Evolutionary conservation across 2,113 vertebrate species (phyloP), one percentile per base, ranked within the genome.

Genomic region (Alces alces): DNA sequence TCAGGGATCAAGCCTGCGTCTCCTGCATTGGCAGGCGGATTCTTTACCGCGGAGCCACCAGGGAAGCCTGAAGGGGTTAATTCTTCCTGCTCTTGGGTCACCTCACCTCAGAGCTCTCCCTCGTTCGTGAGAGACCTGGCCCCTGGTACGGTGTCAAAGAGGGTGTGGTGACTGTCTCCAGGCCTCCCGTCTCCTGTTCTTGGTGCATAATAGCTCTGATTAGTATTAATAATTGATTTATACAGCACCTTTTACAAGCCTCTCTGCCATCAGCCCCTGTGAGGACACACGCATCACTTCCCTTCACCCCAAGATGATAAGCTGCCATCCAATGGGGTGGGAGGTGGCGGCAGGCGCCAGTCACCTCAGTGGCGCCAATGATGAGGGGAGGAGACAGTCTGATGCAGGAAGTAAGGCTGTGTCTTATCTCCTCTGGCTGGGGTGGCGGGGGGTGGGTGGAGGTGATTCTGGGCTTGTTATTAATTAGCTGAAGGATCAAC

Each of bases 211-310:
- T 95, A 73, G 47, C 95, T 85, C 97, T 89, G 98, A 98, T 98
- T 98, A 98, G 98, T 97, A 98, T 99, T 99, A 99, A 98, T 98
- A 98, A 99, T 98, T 98, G 98, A 98, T 99, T 98, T 98, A 98
- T 98, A 97, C 52, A 97, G 92, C 97, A 97, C 98, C 97, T 97
- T 98, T 99, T 98, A 98, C 94, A 85, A 98, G 93, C 97, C 92
- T 96, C 94, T 94, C 97, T 2, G 9, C 96, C 52, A 19, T 78
- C 54, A 94, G 97, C 91, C 97, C 96, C 85, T 50, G 79, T 1
- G 86, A 92, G 73, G 97, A 82, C 94, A 85, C 96, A 95, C 17
- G 86, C 92, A 93, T 94, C 93, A 43, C 92, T 91, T 87, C 82
- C 36, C 43, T 95, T 96, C 96, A 50, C 66, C 89, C 95, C 86